Evolutionary conservation across 2,113 vertebrate species (phyloP).

Genomic region (Oncorhynchus clarkii): DNA sequence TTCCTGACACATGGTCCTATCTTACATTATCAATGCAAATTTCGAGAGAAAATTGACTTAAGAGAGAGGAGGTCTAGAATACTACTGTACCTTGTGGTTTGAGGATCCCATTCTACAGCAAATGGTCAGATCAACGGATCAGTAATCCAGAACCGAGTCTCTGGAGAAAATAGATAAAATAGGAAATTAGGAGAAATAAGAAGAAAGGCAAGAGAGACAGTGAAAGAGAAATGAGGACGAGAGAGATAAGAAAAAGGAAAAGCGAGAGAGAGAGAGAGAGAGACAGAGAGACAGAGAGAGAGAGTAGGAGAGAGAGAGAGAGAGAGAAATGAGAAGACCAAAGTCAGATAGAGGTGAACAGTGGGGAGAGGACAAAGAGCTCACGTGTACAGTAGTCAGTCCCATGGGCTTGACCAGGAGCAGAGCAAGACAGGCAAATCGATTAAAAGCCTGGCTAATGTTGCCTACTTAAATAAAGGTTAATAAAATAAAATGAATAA

Average conservation of each 20-base stretch:
- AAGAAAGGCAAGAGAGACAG: background rate
- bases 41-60: background rate
- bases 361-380: conserved; percentile 33
- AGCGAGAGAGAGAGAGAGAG: background rate
- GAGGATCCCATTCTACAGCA: conserved; percentile 80
- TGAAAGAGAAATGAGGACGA: background rate
- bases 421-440: conserved; percentile 12
- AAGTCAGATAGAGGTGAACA: background rate
- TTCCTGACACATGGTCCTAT: conserved; percentile 9
- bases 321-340: background rate
- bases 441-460: conserved; percentile 26
- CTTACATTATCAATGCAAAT: background rate
- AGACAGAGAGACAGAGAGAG: background rate
- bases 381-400: conserved; percentile 22
- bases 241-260: background rate
- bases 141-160: conserved; percentile 60
- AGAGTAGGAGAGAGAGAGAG: background rate
- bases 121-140: conserved; percentile 74
- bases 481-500: background rate
- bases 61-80: background rate
- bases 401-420: conserved; percentile 18
- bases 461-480: no score
- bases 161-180: conserved; percentile 9
- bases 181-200: background rate
- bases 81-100: conserved; percentile 78